Evolutionary conservation across 2,888 invertebrate species (phyloP), one percentile per base, ranked within the genome.

Genomic region (Monochamus alternatus): DNA sequence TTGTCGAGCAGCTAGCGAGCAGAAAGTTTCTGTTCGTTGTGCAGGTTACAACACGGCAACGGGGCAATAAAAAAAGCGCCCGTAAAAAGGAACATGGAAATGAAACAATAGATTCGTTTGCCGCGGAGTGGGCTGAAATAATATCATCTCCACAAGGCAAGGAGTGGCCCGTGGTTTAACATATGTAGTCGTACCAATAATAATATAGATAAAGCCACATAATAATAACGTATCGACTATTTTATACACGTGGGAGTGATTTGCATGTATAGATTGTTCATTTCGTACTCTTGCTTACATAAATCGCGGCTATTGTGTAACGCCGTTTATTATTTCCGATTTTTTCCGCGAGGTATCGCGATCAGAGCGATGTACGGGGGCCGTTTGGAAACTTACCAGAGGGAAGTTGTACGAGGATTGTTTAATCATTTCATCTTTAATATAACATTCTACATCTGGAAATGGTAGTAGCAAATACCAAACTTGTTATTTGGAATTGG

Each of bases 121-220:
- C 75, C 75, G 64, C 82, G 82, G 84, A 84, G 87, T 86, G 86
- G 86, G 85, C 81, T 82, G 85, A 85, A 87, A 86, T 85, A 85
- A 86, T 86, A 87, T 85, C 85, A 85, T 85, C 85, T 85, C 83
- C 84, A 81, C 84, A 81, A 85, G 84, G 85, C 82, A 83, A 85
- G 86, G 86, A 85, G 86, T 86, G 86, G 87, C 84, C 83, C 83
- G 63, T 62, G 65, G 79, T 70, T 83, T 85, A 87, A 87, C 87
- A 87, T 87, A 87, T 87, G 87, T 87, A 85, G 84, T 83, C 80
- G 86, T 85, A 86, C 84, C 86, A 85, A 86, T 87, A 87, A 87
- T 87, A 87, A 87, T 86, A 87, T 86, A 87, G 86, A 87, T 87
- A 87, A 86, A 87, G 84, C 83, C 81, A 86, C 85, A 86, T 87